A percentile compares a stretch with the other conserved stretches of the same genome.
phyloP scores from a whole-genome alignment of 2,797 vertebrate genomes.

The Eulemur coronatus region DNA sequence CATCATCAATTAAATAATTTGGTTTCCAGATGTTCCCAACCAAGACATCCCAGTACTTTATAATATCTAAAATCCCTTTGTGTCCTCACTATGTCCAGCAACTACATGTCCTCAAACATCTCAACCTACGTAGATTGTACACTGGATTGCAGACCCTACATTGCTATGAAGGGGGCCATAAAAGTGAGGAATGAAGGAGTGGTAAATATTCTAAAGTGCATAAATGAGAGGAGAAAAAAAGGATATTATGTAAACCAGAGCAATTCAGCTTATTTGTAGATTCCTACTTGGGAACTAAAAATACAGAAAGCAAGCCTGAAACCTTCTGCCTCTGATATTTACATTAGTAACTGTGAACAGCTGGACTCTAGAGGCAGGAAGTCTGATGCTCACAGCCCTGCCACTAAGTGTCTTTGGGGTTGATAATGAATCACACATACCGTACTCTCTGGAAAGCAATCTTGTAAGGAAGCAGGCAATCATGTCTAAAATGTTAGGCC shows the following conservation, averaged over 20 bases:
- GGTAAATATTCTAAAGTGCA: background rate
- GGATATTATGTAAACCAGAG: background rate
- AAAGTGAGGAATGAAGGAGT: background rate
- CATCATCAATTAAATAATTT: background rate
- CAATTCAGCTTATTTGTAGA: background rate
- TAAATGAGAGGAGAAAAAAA: background rate
- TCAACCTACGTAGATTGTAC: background rate
- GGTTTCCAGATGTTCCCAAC: background rate
- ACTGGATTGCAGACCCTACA: background rate
- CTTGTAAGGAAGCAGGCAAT: constrained; percentile 11
- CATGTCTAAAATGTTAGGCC: background rate
- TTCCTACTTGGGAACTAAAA: background rate
- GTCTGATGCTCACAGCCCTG: constrained; percentile 1
- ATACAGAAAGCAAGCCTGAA: constrained; percentile 17
- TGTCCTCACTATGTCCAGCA: background rate
- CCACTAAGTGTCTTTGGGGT: background rate
- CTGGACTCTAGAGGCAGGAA: background rate
- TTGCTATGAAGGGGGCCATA: background rate
- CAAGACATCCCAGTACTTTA: background rate
- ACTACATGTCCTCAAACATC: background rate
- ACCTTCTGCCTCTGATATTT: background rate
- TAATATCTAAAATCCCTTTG: background rate
- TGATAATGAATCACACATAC: constrained; percentile 39
- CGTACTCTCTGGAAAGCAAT: background rate
- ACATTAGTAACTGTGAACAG: constrained; percentile 26